Conservation (phyloP, 2,113 vertebrate genomes). For the Callopanchax toddi region DNA sequence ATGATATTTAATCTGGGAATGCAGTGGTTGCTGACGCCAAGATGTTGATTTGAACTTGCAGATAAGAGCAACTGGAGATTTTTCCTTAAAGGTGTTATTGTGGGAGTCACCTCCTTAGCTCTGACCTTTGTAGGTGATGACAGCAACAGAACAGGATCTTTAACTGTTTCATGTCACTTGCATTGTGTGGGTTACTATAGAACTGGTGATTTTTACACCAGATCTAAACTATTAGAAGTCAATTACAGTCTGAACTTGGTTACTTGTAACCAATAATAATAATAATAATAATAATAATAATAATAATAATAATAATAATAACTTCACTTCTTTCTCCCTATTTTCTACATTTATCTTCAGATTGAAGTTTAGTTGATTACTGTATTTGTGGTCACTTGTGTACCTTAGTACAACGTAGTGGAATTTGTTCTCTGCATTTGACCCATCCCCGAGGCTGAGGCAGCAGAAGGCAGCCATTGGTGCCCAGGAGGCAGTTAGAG, state of each 20-base stretch:
- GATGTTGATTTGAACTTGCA: conserved; percentile 29
- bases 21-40: conserved; percentile 8
- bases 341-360: no score
- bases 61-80: conserved; percentile 24
- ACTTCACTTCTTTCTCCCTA: no score
- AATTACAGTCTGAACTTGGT: neutral
- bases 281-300: no score
- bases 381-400: no score
- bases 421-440: no score
- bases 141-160: conserved; percentile 32
- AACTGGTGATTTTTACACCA: conserved; percentile 5
- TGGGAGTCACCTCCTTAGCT: conserved; percentile 28
- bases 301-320: no score
- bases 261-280: no score
- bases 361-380: no score
- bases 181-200: neutral
- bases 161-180: neutral
- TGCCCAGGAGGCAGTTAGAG: no score
- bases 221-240: conserved; percentile 18
- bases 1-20: neutral
- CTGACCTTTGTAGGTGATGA: conserved; percentile 37
- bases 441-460: no score
- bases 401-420: no score
- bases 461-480: no score
- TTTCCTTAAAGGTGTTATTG: conserved; percentile 28